Conservation (phyloP, 2,888 invertebrate species). For the Buathra laborator region DNA sequence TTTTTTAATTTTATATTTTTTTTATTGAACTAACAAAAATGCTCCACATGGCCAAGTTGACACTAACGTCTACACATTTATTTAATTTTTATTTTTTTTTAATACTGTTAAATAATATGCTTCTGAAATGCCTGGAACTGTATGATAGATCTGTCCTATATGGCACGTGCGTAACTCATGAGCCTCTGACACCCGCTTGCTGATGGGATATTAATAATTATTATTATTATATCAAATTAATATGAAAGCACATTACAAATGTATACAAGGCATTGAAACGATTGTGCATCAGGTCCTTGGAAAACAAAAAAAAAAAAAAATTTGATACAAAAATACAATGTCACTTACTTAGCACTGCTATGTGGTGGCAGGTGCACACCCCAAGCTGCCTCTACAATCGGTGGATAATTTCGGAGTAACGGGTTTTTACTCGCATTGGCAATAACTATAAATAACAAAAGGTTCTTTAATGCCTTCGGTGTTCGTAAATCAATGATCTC, state of each 20-base stretch:
- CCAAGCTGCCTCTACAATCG: constrained; percentile 80
- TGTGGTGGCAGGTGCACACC: constrained; percentile 85
- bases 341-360: constrained; percentile 79
- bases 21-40: constrained; percentile 83
- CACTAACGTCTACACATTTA: constrained; percentile 81
- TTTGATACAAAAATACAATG: constrained; percentile 64
- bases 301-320: constrained; percentile 48
- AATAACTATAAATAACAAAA: constrained; percentile 69
- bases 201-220: constrained; percentile 81
- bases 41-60: constrained; percentile 85
- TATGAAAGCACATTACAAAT: constrained; percentile 68
- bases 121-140: constrained; percentile 83
- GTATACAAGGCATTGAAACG: constrained; percentile 60
- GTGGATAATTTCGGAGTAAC: constrained; percentile 72
- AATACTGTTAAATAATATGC: constrained; percentile 75
- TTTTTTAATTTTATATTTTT: constrained; percentile 38
- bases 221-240: constrained; percentile 71
- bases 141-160: constrained; percentile 78
- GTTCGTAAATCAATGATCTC: constrained; percentile 62
- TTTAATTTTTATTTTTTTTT: constrained; percentile 66
- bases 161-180: constrained; percentile 82
- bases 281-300: constrained; percentile 44
- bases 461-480: constrained; percentile 57
- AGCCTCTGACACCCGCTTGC: constrained; percentile 84
- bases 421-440: constrained; percentile 70